A percentile compares a stretch with the other conserved stretches of the same genome.
Evolutionary conservation across 1,140 invertebrate species (phyloP).

Genomic region (Drosophila rhopaloa): DNA sequence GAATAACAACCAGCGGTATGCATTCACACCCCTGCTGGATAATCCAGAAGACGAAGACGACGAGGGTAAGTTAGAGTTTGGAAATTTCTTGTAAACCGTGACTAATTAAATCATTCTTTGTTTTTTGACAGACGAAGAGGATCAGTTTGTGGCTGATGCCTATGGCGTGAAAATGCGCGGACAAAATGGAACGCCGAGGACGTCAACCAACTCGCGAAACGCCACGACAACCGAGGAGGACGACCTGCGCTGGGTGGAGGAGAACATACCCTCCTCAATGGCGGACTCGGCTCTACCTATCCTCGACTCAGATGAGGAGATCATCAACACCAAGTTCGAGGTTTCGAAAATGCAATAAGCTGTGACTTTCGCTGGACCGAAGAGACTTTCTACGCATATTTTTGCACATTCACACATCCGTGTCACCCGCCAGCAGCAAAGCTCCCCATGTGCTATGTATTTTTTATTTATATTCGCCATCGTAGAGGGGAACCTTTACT

Average conservation of each 20-base stretch:
- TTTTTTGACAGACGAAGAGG: constrained; percentile 87
- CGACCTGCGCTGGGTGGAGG: constrained; percentile 95
- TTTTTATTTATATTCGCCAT: constrained; percentile 21
- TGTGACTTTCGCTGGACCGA: constrained; percentile 58
- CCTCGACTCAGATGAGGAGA: constrained; percentile 95
- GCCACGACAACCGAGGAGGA: constrained; percentile 88
- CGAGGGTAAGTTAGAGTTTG: constrained; percentile 72
- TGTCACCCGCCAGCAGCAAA: constrained; percentile 8
- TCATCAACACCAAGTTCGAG: constrained; percentile 95
- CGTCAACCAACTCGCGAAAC: constrained; percentile 64
- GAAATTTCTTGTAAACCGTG: not conserved
- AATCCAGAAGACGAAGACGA: constrained; percentile 93
- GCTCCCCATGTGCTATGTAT: constrained; percentile 19
- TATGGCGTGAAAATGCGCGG: constrained; percentile 93
- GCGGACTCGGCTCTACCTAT: constrained; percentile 91
- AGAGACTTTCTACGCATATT: constrained; percentile 62
- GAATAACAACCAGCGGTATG: constrained; percentile 97
- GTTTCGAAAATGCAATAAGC: constrained; percentile 94
- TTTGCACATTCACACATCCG: constrained; percentile 57
- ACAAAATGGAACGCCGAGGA: constrained; percentile 54
- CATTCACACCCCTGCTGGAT: constrained; percentile 96
- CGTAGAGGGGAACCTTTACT: constrained; percentile 4
- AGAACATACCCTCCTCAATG: constrained; percentile 93
- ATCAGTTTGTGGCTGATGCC: constrained; percentile 93
- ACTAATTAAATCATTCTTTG: not conserved